Percentiles rank a stretch among this genome's conserved stretches.
These are phyloP conservation scores for Drosophila flavopinicola DNA, from an alignment of 2,888 invertebrate genomes.

Conservation along the genomic window DNA sequence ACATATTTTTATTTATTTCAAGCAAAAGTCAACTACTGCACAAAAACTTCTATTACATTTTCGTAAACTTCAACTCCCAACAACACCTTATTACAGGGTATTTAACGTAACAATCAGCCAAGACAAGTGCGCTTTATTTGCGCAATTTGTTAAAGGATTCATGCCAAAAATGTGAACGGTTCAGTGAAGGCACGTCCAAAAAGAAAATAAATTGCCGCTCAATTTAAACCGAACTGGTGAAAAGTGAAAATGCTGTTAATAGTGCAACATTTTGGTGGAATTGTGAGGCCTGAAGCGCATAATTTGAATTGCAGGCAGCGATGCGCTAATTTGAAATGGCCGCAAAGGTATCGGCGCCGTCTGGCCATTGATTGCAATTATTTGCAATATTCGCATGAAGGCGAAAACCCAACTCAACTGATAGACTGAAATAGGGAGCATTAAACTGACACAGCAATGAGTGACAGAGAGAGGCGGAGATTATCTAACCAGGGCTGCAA, in stretches of 20 bases:
- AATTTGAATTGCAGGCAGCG: conserved; percentile 38
- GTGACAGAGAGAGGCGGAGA: background rate
- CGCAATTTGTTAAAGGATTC: conserved; percentile 28
- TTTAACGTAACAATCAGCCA: background rate
- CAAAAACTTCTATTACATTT: too few relatives aligned
- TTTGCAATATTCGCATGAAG: conserved; percentile 43
- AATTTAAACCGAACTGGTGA: conserved; percentile 20
- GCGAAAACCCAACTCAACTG: background rate
- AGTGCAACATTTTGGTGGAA: background rate
- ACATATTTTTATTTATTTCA: too few relatives aligned
- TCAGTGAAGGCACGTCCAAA: conserved; percentile 13
- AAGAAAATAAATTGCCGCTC: background rate
- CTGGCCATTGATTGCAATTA: conserved; percentile 68
- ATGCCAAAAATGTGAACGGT: conserved; percentile 20
- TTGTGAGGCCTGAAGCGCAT: conserved; percentile 17
- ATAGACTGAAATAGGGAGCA: background rate
- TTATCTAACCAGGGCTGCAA: conserved; percentile 1
- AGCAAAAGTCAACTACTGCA: too few relatives aligned
- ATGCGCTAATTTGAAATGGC: conserved; percentile 59
- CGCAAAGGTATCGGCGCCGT: conserved; percentile 55
- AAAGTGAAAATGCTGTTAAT: conserved; percentile 30
- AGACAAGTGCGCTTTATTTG: conserved; percentile 15
- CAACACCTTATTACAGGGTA: conserved; percentile 17
- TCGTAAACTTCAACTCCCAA: too few relatives aligned
- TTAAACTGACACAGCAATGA: background rate